Percentiles rank a stretch among this genome's conserved stretches.
Evolutionary conservation across 2,113 vertebrate species (phyloP).

Genomic region (Gobiocypris rarus): DNA sequence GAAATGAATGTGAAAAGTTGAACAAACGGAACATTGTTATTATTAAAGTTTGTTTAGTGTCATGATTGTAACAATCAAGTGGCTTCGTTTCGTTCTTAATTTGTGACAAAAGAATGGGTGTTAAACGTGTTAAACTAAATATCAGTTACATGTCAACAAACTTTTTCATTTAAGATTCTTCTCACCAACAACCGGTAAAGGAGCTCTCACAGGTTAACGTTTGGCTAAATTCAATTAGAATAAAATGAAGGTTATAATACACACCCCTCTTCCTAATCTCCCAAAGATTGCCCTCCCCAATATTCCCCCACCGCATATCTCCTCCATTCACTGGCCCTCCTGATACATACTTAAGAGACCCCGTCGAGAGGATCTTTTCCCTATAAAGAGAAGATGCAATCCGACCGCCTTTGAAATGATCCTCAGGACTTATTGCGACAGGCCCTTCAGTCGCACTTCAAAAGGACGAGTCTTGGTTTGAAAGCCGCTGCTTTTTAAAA

Average conservation of each 20-base stretch:
- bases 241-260: conserved; percentile 66
- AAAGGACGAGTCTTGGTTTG: conserved; percentile 49
- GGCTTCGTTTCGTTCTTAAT: background rate
- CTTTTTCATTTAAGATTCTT: background rate
- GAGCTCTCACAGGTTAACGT: conserved; percentile 66
- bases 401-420: conserved; percentile 76
- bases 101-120: background rate
- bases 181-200: conserved; percentile 64
- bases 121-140: background rate
- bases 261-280: conserved; percentile 70
- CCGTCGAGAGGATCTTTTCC: conserved; percentile 78
- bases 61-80: background rate
- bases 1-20: background rate
- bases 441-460: conserved; percentile 68
- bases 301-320: conserved; percentile 49
- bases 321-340: conserved; percentile 70
- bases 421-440: conserved; percentile 72
- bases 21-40: too few relatives aligned
- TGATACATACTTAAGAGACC: conserved; percentile 78
- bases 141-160: background rate
- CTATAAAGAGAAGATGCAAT: conserved; percentile 80
- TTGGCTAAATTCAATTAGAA: conserved; percentile 70
- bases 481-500: conserved; percentile 59
- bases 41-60: background rate
- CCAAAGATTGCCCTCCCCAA: conserved; percentile 48